Conservation (phyloP, 2,888 invertebrate species). For the Yponomeuta malinellus region DNA sequence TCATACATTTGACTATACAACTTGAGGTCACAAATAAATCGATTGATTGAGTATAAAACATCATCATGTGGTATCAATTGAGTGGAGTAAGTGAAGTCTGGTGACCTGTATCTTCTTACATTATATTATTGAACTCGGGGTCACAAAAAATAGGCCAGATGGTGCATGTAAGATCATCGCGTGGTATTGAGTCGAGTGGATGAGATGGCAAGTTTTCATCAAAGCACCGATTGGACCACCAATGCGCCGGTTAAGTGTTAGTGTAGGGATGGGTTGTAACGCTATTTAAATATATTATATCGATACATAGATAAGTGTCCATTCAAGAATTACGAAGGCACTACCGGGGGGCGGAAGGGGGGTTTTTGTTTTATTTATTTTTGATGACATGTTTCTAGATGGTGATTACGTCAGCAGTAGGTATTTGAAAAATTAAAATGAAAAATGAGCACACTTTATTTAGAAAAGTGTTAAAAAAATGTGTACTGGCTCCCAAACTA, state of each 20-base stretch:
- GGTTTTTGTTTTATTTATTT: too few species aligned
- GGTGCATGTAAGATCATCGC: slow-evolving; percentile 56
- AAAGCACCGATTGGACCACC: slow-evolving; percentile 67
- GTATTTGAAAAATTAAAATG: too few species aligned
- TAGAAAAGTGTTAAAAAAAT: too few species aligned
- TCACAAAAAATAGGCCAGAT: slow-evolving; percentile 28
- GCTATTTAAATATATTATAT: slow-evolving; percentile 19
- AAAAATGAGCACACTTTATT: too few species aligned
- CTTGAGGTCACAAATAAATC: neutral
- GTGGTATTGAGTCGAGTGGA: slow-evolving; percentile 70
- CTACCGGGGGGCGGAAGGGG: too few species aligned
- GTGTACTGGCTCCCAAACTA: too few species aligned
- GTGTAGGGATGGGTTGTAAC: slow-evolving; percentile 26
- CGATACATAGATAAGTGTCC: slow-evolving; percentile 28
- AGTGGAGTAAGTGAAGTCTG: neutral
- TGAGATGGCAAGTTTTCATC: slow-evolving; percentile 69
- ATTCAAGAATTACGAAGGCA: too few species aligned
- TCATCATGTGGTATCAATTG: neutral
- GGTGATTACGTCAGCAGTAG: too few species aligned
- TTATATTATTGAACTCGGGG: neutral
- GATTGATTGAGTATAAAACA: neutral
- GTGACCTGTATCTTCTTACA: neutral
- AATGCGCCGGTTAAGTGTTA: slow-evolving; percentile 47
- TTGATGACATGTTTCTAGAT: too few species aligned
- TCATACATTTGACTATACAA: neutral